phyloP scores from a whole-genome alignment of 2,888 invertebrate species.

The Luperina testacea region DNA sequence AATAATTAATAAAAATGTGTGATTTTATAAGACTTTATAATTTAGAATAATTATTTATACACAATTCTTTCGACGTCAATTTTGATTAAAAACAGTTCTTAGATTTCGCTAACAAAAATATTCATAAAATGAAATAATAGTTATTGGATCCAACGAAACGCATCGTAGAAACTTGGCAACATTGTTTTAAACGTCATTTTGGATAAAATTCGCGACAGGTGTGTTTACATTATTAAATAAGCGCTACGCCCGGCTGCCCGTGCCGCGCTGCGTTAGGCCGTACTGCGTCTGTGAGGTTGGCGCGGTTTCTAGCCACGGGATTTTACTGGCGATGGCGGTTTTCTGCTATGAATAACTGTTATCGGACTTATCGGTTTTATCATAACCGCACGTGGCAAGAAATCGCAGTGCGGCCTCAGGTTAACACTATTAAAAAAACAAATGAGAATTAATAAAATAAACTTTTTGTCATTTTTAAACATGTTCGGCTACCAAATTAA shows the following conservation, averaged over 20 bases:
- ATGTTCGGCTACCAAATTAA: not conserved
- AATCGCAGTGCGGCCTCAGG: not conserved
- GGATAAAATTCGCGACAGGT: not conserved
- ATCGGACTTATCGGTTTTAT: not conserved
- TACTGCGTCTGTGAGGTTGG: not conserved
- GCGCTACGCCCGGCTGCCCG: no score
- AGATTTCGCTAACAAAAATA: not conserved
- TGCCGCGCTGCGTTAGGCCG: not conserved
- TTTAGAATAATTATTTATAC: accelerated
- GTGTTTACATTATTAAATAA: not conserved
- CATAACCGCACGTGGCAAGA: not conserved
- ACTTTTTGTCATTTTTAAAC: not conserved
- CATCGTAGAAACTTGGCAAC: slow-evolving; percentile 9
- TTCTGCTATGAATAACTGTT: not conserved
- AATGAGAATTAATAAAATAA: not conserved
- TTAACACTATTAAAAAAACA: not conserved
- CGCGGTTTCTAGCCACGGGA: not conserved
- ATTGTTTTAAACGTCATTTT: slow-evolving; percentile 19
- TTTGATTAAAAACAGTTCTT: no score
- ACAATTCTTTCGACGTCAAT: accelerated
- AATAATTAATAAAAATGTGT: not conserved
- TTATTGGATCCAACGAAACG: slow-evolving; percentile 28
- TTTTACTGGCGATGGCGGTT: not conserved
- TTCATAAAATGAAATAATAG: accelerated
- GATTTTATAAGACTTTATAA: accelerated